These are phyloP conservation scores for Notodonta ziczac DNA, from an alignment of 2,888 invertebrate genomes.

Conservation along the genomic window DNA sequence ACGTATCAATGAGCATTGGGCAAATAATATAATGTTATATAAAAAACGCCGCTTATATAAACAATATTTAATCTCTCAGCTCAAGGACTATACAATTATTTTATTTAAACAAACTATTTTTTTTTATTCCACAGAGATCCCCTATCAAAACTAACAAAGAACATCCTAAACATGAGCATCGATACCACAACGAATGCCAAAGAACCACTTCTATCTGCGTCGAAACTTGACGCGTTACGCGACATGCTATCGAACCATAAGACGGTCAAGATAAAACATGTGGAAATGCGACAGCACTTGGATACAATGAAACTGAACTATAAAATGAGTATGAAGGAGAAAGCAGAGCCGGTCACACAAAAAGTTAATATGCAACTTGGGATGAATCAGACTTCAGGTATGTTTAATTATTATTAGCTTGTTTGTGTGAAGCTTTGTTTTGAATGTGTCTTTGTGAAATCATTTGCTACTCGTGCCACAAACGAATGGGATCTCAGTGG, in stretches of 20 bases:
- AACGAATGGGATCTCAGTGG: too few species aligned
- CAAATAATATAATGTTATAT: too few species aligned
- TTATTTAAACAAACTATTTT: too few species aligned
- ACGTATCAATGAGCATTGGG: too few species aligned
- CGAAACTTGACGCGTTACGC: conserved; percentile 80
- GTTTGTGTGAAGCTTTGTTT: too few species aligned
- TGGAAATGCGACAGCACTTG: conserved; percentile 71
- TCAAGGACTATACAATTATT: too few species aligned
- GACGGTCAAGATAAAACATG: conserved; percentile 78
- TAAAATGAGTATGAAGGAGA: conserved; percentile 64
- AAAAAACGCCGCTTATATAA: too few species aligned
- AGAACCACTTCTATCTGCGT: conserved; percentile 69
- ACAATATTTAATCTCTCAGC: too few species aligned
- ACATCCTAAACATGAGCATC: conserved; percentile 80
- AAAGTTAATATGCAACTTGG: conserved; percentile 19
- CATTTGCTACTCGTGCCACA: too few species aligned
- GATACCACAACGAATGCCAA: conserved; percentile 70
- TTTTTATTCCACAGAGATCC: conserved; percentile 75
- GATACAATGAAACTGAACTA: conserved; percentile 65
- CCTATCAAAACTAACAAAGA: conserved; percentile 77
- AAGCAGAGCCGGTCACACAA: conserved; percentile 27
- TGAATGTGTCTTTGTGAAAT: too few species aligned
- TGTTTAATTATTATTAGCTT: conserved; percentile 13
- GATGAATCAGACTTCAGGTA: conserved; percentile 33
- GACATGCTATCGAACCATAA: conserved; percentile 80